Evolutionary conservation across 2,888 invertebrate genomes (phyloP).

Genomic region (Lepidocyrtoides sp.): DNA sequence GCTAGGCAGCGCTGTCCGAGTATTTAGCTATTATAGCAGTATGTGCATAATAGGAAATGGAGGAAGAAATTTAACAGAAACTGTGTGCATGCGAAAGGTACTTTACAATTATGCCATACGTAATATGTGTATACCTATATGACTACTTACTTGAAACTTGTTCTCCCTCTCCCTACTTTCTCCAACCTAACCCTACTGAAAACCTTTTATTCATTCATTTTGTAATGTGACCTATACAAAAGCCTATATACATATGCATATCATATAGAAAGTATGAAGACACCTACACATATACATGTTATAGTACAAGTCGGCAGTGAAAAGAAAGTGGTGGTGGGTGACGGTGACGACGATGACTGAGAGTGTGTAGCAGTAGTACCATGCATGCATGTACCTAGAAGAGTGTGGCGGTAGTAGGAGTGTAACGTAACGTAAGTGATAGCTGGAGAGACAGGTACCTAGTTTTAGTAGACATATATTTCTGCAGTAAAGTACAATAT

Average conservation of each 20-base stretch:
- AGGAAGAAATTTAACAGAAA: neutral
- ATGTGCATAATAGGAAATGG: neutral
- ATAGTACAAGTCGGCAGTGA: slow-evolving; percentile 14
- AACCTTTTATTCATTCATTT: slow-evolving; percentile 25
- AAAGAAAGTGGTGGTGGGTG: slow-evolving; percentile 30
- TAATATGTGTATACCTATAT: neutral
- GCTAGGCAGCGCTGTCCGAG: neutral
- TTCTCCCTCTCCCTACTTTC: neutral
- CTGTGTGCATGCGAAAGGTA: neutral
- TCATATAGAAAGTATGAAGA: too few species aligned
- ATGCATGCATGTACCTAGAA: neutral
- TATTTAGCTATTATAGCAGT: neutral
- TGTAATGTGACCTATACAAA: slow-evolving; percentile 8
- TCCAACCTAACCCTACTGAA: neutral
- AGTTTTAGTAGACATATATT: too few species aligned
- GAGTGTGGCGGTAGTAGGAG: too few species aligned
- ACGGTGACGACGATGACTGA: slow-evolving; percentile 13
- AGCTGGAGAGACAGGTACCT: too few species aligned
- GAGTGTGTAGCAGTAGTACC: neutral
- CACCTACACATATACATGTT: too few species aligned
- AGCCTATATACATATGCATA: too few species aligned
- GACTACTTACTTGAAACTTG: neutral
- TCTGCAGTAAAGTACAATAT: neutral
- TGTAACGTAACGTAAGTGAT: too few species aligned
- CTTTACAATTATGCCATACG: neutral